A percentile compares a stretch with the other conserved stretches of the same genome.
These are phyloP conservation scores for Charadrius vociferus DNA, from an alignment of 2,113 vertebrate species.

Conservation along the genomic window DNA sequence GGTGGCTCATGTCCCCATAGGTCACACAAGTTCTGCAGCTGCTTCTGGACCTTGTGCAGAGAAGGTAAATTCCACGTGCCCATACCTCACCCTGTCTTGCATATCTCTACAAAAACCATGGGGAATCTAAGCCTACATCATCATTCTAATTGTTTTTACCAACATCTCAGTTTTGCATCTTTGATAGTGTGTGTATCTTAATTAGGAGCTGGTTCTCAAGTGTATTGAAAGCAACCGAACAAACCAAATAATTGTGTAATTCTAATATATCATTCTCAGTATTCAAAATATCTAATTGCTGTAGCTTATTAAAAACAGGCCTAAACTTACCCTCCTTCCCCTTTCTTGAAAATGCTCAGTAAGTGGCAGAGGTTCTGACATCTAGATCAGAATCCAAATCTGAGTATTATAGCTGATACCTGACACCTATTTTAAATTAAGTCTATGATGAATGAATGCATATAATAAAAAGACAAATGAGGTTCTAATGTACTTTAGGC, in stretches of 20 bases:
- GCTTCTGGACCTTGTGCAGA: background rate
- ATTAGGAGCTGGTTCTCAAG: slow-evolving; percentile 58
- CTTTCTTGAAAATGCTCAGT: background rate
- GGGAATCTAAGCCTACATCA: slow-evolving; percentile 48
- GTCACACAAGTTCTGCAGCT: background rate
- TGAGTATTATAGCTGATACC: background rate
- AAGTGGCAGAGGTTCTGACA: background rate
- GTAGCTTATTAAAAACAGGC: slow-evolving; percentile 40
- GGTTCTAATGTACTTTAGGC: background rate
- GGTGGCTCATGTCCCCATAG: background rate
- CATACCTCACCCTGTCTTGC: background rate
- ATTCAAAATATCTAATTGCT: slow-evolving; percentile 39
- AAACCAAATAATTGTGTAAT: slow-evolving; percentile 48
- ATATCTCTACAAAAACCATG: slow-evolving; percentile 1
- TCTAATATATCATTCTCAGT: slow-evolving; percentile 25
- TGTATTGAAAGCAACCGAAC: slow-evolving; percentile 51
- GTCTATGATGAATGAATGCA: background rate
- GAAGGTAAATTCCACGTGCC: background rate
- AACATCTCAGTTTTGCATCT: slow-evolving; percentile 46
- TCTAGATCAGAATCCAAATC: background rate
- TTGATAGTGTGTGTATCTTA: slow-evolving; percentile 60
- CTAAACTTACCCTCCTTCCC: background rate
- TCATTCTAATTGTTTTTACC: slow-evolving; percentile 62
- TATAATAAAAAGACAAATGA: slow-evolving; percentile 12
- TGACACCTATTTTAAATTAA: slow-evolving; percentile 12